A percentile compares a stretch with the other conserved stretches of the same genome.
phyloP scores from a whole-genome alignment of 2,888 invertebrate genomes.

The Harpagoxenus sublaevis region DNA sequence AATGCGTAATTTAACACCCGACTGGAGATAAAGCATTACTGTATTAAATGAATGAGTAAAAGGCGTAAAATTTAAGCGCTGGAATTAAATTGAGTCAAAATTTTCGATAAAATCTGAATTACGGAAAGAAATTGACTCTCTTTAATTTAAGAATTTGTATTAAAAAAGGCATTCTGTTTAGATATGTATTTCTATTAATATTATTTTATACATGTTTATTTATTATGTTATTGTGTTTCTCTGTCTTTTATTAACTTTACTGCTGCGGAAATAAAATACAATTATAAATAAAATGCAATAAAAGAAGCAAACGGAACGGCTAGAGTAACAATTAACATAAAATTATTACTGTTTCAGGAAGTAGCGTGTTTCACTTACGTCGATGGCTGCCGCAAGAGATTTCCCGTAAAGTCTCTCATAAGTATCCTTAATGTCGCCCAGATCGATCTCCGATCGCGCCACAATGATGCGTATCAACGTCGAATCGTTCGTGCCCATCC shows the following conservation, averaged over 20 bases:
- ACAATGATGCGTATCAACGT: slow-evolving; percentile 95
- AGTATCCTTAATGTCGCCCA: slow-evolving; percentile 94
- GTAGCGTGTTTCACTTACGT: slow-evolving; percentile 87
- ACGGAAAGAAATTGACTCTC: not conserved
- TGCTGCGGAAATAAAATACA: not conserved
- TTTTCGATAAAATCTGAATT: not conserved
- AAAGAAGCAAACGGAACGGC: not conserved
- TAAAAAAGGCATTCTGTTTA: not conserved
- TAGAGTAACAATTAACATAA: not conserved
- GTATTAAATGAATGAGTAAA: slow-evolving; percentile 10
- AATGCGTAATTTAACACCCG: slow-evolving; percentile 3
- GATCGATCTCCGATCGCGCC: slow-evolving; percentile 94
- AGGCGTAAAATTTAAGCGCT: not conserved
- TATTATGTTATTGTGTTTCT: not conserved
- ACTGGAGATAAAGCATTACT: slow-evolving; percentile 12
- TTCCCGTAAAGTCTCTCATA: slow-evolving; percentile 93
- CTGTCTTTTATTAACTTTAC: not conserved
- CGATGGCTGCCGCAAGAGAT: slow-evolving; percentile 93
- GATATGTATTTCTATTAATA: not conserved
- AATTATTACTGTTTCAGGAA: slow-evolving; percentile 8
- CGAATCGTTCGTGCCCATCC: slow-evolving; percentile 95
- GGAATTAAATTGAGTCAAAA: not conserved
- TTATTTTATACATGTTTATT: slow-evolving; percentile 17
- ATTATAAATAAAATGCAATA: slow-evolving; percentile 1
- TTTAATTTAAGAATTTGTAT: not conserved